Evolutionary conservation across 2,113 vertebrate species (phyloP), one percentile per base, ranked within the genome.

Genomic region (Cygnus atratus): DNA sequence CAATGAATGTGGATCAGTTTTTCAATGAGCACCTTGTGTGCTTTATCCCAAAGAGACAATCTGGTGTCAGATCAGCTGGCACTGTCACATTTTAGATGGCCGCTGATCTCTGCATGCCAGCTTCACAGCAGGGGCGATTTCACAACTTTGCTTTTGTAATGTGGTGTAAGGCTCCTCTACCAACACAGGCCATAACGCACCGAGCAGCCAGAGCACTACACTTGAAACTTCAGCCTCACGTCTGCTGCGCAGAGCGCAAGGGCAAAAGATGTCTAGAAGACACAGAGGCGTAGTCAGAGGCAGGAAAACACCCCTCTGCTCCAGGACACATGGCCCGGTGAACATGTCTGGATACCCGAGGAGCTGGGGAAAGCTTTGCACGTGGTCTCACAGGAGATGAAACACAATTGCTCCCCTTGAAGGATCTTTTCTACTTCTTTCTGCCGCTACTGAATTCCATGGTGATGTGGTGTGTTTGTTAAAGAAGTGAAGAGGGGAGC

Each of bases 391-490:
- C 8, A 22, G 50, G 22, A 33, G 48, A 6, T 2, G 46, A 68
- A 84, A 62, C 14, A 14, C 14, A 10, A 78, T 26, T 57, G 84
- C 87, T 75, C 58, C 46, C 65, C 72, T 25, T 4, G 5, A 54
- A 43, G 55, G 54, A 68, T 21, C 48, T 33, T 52, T 54, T 48
- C 61, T 2, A 5, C 46, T 78, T n/a, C 28, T 83, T 70, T 81
- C 91, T 91, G 96, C 78, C 91, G 65, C 70, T 39, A 82, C 46
- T 2, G 93, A 98, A 98, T 98, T 98, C 97, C 98, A 98, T 91
- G 91, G 19, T 43, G 88, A 59, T 78, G 63, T 50, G 57, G 84
- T 8, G 46, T 22, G 90, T 80, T 93, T 44, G 74, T 81, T 96
- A 96, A 91, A 95, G 94, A 87, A 94, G 87, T 55, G 93, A 93